Evolutionary conservation across 2,888 invertebrate species (phyloP), one percentile per base, ranked within the genome.

Genomic region (Neoascia interrupta): DNA sequence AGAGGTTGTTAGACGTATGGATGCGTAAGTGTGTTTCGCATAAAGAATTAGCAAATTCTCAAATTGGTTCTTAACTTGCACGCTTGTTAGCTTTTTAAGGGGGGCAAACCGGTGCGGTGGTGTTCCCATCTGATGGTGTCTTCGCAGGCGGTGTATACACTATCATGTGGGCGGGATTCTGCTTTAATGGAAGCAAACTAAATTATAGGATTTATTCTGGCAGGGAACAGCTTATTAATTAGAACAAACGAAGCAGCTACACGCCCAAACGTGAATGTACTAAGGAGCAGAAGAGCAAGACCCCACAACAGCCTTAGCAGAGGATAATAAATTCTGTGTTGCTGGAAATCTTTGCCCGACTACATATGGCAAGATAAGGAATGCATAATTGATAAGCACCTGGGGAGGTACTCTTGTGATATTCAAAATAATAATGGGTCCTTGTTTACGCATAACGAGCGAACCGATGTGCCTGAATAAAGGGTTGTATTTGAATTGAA

Each of bases 191-290:
- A 36, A 39, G 28, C 37, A 61, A 79, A 72, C 21, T 73, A 61
- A 79, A 79, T 73, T 73, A 79, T 61, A 61, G 54, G 61, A 66
- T 61, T 79, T 79, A 73, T 56, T 61, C 49, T 70, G 70, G 23
- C 49, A 51, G 41, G 49, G 58, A 64, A 58, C 66, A 60, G 56
- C 56, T 66, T 73, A 72, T 68, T 73, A 73, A 61, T 73, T 63
- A 61, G 61, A 21, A 73, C 39, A 34, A 34, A 31, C 13, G 37
- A 41, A 47, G 45, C 43, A 70, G 4, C 5, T 51, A 45, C 51
- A 49, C 37, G 15, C 37, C 28, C 21, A 8, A 64, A 41, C 39
- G 11, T 11, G 26, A 70, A n/a, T n/a, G 43, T 45, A 19, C 51
- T 39, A 58, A 63, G 39, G 47, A 68, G 34, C 19, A 54, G 13